A percentile compares a stretch with the other conserved stretches of the same genome.
phyloP scores from a whole-genome alignment of 1,140 invertebrate species.

The Rhopalosiphum padi region DNA sequence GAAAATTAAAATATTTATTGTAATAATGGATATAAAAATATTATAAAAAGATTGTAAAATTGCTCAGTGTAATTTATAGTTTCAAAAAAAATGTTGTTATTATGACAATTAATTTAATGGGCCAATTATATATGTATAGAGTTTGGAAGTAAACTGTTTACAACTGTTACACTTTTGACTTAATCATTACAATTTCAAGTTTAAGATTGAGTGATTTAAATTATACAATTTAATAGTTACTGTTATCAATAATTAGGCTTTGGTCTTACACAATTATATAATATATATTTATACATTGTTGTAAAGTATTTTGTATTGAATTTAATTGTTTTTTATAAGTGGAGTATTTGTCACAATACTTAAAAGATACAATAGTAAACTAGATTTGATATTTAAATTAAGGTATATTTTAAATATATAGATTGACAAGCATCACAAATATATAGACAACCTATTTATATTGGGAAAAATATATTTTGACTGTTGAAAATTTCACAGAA shows the following conservation, averaged over 20 bases:
- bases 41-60: not conserved
- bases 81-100: not conserved
- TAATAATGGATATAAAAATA: not conserved
- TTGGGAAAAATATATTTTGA: not conserved
- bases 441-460: not conserved
- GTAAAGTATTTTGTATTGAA: not conserved
- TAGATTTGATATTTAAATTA: not conserved
- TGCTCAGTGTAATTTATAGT: not conserved
- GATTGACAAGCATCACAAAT: not conserved
- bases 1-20: not conserved
- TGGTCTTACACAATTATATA: not conserved
- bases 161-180: not conserved
- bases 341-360: not conserved
- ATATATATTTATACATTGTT: not conserved
- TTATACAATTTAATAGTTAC: not conserved
- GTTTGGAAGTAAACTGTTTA: not conserved
- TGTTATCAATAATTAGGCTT: not conserved
- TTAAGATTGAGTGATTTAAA: constrained; percentile 19
- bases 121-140: not conserved
- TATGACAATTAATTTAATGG: not conserved
- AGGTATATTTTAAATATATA: not conserved
- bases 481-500: not conserved
- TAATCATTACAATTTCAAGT: not conserved
- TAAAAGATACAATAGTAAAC: not conserved
- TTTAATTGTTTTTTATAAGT: not conserved